Base-by-base conservation (phyloP, 2,797 vertebrate genomes). In the Scarus forsteni region DNA sequence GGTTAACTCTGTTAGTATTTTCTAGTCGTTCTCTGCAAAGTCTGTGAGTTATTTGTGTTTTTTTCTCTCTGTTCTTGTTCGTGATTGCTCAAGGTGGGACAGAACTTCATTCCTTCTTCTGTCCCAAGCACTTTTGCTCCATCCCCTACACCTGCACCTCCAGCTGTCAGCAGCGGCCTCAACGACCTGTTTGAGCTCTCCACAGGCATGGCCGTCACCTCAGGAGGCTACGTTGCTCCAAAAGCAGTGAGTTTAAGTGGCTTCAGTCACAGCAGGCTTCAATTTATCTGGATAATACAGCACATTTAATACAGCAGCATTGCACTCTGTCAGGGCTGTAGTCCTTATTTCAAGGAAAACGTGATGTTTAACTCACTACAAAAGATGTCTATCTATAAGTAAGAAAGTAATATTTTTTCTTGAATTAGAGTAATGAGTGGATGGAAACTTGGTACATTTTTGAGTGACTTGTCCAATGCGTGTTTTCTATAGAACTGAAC, bases 161-260 rank as follows among this genome's bases (percentile, higher is more conserved):
- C 96, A 0, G 96, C 97, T 43, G 95, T 96, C 85, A 97, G 94
- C 93, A 96, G 95, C 15, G 98, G 98, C 62, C 96, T 99, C 68
- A 99, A 96, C 40, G 98, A 99, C 88, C 92, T 99, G 75, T 99
- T 99, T 45, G 98, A 99, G 81, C 95, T 99, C 60, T 98, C 98
- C 1, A 93, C 96, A 0, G 96, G 97, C 59, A 99, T 99, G 92
- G 96, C 97, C 91, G 95, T 94, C 94, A 95, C 96, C 62, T 96
- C 96, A 0, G 98, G 98, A 69, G 97, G 97, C 85, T 95, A 94
- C 7, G 89, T 95, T 55, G 83, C 95, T 16, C 87, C 95, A 0
- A 99, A 99, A 93, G 92, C 97, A 70, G 98, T 99, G 92, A 95
- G 97, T 96, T 79, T 67, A 69, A 60, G 39, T 43, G 11, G 6